Evolutionary conservation across 2,797 vertebrate genomes (phyloP), one percentile per base, ranked within the genome.

Genomic region (Cossypha polioptera): DNA sequence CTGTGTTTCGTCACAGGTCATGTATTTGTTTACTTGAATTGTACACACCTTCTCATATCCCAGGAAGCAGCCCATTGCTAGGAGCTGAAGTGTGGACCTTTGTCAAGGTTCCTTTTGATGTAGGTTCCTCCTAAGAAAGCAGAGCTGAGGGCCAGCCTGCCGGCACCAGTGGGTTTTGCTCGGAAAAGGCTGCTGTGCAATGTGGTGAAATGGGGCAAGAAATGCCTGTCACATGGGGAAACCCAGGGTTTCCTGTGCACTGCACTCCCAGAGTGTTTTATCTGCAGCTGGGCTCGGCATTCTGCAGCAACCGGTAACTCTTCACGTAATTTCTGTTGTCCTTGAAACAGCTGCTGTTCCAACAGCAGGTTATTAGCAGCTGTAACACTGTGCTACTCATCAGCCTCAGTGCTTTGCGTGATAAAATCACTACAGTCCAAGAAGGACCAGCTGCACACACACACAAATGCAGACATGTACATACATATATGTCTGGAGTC

Each of bases 141-240:
- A 80, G 51, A 47, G 67, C n/a, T 5, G 21, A 69, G 36, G 38
- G 15, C 24, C 66, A 75, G 82, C n/a, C 68, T 2, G 7, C 25
- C 0, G 0, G 33, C 2, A 0, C 54, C 2, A 0, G 14, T 0
- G 2, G 36, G 17, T 45, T 66, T 58, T 3, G 1, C 68, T 63
- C 1, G 4, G 45, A 63, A 88, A 36, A 68, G 31, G 15, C 63
- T 53, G 40, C 80, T 36, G 18, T 19, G 35, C 1, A 0, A 2
- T 1, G 2, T 26, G 66, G 40, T 38, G 54, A 29, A 67, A 47
- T 0, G 0, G 16, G 29, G 28, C 42, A 81, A 69, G 31, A 40
- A 73, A 21, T 0, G 4, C n/a, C 25, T 17, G 25, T 8, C 31
- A 33, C 13, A 0, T 7, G 40, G 31, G 29, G 68, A 48, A 90